These are phyloP conservation scores for Phortica okadai DNA, from an alignment of 2,888 invertebrate genomes.

Conservation along the genomic window DNA sequence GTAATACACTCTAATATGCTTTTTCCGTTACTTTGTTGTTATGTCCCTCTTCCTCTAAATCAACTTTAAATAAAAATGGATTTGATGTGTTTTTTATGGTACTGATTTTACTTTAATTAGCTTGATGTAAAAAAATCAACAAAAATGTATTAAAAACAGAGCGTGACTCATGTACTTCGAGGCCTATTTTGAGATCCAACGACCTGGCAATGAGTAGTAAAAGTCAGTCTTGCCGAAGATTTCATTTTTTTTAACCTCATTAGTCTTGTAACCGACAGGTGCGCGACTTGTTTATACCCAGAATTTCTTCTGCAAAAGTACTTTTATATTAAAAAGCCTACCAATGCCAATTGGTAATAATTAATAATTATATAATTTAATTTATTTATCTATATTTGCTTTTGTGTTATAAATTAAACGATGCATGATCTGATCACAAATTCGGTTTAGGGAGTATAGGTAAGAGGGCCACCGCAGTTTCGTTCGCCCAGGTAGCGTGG, in stretches of 20 bases:
- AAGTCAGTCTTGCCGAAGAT: background rate
- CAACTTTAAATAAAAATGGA: constrained; percentile 19
- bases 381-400: no score
- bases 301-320: background rate
- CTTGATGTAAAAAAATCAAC: background rate
- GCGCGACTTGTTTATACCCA: background rate
- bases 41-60: background rate
- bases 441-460: constrained; percentile 27
- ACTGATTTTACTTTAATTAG: constrained; percentile 33
- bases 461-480: constrained; percentile 52
- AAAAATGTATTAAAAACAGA: background rate
- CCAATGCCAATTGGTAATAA: no score
- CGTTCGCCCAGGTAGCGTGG: constrained; percentile 58
- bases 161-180: background rate
- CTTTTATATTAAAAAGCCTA: no score
- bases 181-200: background rate
- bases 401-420: no score
- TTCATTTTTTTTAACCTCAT: background rate
- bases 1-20: constrained; percentile 16
- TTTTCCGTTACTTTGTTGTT: background rate
- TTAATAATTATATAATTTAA: no score
- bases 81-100: constrained; percentile 34
- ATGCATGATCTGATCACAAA: background rate
- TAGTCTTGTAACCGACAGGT: background rate
- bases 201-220: background rate